Percentiles rank a stretch among this genome's conserved stretches.
phyloP scores from a whole-genome alignment of 2,113 vertebrate species.

The Lepus timidus region DNA sequence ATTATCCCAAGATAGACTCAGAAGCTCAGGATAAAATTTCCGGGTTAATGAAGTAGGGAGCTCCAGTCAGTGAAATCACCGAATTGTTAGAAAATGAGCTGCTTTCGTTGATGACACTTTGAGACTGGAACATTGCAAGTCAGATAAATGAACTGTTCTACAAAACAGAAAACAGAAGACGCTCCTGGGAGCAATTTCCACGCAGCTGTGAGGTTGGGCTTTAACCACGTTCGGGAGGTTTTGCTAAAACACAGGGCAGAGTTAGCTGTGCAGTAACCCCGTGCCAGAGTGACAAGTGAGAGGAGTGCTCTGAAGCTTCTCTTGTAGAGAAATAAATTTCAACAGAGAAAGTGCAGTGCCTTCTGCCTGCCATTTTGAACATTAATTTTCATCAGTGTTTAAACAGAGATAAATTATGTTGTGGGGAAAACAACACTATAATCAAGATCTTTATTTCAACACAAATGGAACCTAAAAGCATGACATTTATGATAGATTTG shows the following conservation, averaged over 20 bases:
- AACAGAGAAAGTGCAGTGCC: neutral
- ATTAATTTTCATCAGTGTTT: neutral
- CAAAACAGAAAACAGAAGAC: neutral
- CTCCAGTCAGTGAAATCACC: neutral
- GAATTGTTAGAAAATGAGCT: neutral
- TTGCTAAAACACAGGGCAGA: neutral
- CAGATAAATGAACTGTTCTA: slow-evolving; percentile 36
- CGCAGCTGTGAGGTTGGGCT: neutral
- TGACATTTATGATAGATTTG: neutral
- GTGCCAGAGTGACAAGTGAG: neutral
- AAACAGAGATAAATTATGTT: slow-evolving; percentile 1
- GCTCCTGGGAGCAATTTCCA: slow-evolving; percentile 55
- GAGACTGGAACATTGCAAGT: slow-evolving; percentile 23
- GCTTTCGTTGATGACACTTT: neutral
- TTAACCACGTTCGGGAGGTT: slow-evolving; percentile 26
- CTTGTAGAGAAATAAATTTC: slow-evolving; percentile 24
- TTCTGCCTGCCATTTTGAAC: neutral
- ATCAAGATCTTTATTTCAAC: slow-evolving; percentile 46
- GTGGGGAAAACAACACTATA: neutral
- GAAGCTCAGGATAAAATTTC: neutral
- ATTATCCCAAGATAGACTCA: neutral
- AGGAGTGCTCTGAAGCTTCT: neutral
- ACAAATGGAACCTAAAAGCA: neutral
- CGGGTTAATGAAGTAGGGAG: neutral
- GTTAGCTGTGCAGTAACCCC: neutral